A percentile compares a stretch with the other conserved stretches of the same genome.
phyloP scores from a whole-genome alignment of 2,113 vertebrate genomes.

The Phylloscopus trochiloides region DNA sequence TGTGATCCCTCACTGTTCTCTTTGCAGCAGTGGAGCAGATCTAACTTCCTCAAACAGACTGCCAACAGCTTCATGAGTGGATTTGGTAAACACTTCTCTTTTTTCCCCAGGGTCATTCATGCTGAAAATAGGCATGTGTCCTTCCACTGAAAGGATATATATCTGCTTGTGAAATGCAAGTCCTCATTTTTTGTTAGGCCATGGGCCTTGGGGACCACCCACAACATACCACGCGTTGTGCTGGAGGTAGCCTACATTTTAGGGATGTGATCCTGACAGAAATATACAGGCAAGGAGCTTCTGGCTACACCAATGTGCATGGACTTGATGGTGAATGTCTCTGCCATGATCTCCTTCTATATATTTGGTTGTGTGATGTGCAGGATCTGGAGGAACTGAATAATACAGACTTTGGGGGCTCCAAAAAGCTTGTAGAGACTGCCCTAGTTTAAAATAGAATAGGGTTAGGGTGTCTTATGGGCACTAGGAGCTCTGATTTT shows the following conservation, averaged over 20 bases:
- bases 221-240: rapidly evolving
- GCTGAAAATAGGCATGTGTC: not conserved
- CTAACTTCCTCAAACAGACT: not conserved
- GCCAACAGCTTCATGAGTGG: not conserved
- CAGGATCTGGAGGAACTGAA: not conserved
- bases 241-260: not conserved
- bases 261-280: not conserved
- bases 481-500: not conserved
- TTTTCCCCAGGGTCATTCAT: not conserved
- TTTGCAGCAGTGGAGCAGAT: not conserved
- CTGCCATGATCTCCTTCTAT: not conserved
- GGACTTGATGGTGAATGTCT: not conserved
- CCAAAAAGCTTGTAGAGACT: not conserved
- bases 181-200: not conserved
- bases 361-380: not conserved
- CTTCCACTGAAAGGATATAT: not conserved
- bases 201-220: not conserved
- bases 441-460: not conserved
- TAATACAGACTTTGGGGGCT: not conserved
- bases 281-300: not conserved
- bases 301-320: not conserved
- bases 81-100: not conserved
- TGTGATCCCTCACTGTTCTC: not conserved
- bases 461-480: not conserved
- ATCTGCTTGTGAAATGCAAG: not conserved